Evolutionary conservation across 2,888 invertebrate species (phyloP).

Genomic region (Amorpha juglandis): DNA sequence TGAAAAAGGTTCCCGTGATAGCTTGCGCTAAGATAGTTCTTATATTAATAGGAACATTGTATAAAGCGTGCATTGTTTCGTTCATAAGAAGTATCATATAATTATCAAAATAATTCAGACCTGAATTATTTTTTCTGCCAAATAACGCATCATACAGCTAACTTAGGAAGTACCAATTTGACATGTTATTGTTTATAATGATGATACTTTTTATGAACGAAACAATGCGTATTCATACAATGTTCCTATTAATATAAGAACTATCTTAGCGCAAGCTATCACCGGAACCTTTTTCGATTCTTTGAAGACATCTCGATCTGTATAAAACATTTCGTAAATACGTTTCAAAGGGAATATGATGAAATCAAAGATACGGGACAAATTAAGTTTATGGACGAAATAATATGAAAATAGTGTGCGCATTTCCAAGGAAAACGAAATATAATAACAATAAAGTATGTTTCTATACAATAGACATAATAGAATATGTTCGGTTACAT

Average conservation of each 20-base stretch:
- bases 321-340: slow-evolving; percentile 26
- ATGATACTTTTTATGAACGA: not conserved
- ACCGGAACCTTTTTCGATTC: slow-evolving; percentile 19
- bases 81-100: not conserved
- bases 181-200: not conserved
- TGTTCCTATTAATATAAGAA: slow-evolving; percentile 20
- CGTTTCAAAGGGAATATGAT: slow-evolving; percentile 26
- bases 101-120: too few species aligned
- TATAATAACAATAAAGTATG: not conserved
- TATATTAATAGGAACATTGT: slow-evolving; percentile 17
- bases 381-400: slow-evolving; percentile 28
- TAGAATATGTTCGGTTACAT: not conserved
- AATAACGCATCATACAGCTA: too few species aligned
- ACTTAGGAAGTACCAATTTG: too few species aligned
- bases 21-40: not conserved
- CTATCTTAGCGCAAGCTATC: not conserved
- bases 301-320: slow-evolving; percentile 18
- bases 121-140: too few species aligned
- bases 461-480: slow-evolving; percentile 1
- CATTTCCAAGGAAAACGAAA: slow-evolving; percentile 1
- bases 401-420: slow-evolving; percentile 25
- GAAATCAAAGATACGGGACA: slow-evolving; percentile 23
- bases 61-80: not conserved
- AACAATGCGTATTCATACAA: not conserved
- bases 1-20: slow-evolving; percentile 10